Evolutionary conservation across 1,140 invertebrate genomes (phyloP).

Genomic region (Drosophila novamexicana): DNA sequence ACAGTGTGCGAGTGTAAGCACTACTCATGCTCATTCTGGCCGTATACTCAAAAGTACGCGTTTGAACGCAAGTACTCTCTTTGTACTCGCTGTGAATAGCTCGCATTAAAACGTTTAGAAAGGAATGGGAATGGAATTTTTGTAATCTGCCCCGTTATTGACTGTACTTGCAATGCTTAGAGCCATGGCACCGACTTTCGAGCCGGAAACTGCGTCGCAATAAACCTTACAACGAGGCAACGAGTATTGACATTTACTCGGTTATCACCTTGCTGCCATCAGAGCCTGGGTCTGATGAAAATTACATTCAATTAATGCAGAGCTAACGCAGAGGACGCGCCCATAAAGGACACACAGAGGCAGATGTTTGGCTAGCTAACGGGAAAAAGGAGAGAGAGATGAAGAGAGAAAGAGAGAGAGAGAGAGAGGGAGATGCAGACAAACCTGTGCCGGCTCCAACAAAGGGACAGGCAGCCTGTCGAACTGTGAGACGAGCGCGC

Average conservation of each 20-base stretch:
- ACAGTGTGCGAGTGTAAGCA: too few relatives aligned
- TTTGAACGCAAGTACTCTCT: too few relatives aligned
- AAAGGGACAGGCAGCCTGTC: conserved; percentile 36
- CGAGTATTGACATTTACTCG: conserved; percentile 30
- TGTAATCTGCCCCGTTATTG: neutral
- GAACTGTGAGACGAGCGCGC: conserved; percentile 54
- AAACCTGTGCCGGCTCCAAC: conserved; percentile 76
- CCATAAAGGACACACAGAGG: conserved; percentile 33
- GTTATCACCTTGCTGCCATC: conserved; percentile 67
- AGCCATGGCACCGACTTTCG: neutral
- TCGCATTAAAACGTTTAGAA: too few relatives aligned
- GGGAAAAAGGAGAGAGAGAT: neutral
- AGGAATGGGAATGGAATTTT: too few relatives aligned
- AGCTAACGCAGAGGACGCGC: conserved; percentile 56
- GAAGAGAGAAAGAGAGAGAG: neutral
- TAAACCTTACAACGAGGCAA: conserved; percentile 46
- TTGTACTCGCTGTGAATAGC: too few relatives aligned
- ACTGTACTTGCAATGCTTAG: conserved; percentile 27
- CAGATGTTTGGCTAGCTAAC: conserved; percentile 66
- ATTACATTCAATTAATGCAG: conserved; percentile 75
- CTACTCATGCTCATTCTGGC: too few relatives aligned
- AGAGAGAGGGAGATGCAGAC: conserved; percentile 14
- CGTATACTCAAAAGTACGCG: too few relatives aligned
- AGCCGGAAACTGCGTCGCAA: conserved; percentile 51
- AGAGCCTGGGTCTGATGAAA: conserved; percentile 27